Base-by-base conservation (phyloP, 2,888 invertebrate genomes). In the Epistrophe grossulariae region DNA sequence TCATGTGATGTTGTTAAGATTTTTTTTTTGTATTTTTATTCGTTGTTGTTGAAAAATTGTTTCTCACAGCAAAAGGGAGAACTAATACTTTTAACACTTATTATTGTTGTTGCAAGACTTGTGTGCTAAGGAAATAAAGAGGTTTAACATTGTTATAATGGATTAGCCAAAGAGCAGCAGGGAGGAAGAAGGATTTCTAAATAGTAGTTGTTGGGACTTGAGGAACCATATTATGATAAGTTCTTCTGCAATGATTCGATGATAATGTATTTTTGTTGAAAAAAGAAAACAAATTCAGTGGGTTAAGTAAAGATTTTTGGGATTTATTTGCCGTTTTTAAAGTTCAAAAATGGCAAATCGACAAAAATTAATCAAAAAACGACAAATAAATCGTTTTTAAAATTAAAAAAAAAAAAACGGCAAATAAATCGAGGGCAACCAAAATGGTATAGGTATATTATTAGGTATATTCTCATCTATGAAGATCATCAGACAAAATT, bases 111-210 rank as follows among this genome's bases (percentile, higher is more conserved):
- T 52, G 24, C 28, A 11, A 57, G 60, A 64, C 43, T 64, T 48
- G 43, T 35, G 35, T 45, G 6, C 8, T 13, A 13, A 72, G 40
- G 13, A 62, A 72, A 55, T 48, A 64, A 79, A 57, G 45, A 35
- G 64, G 62, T 35, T 78, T 62, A 60, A 40, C 6, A 40, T 78
- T 50, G 60, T 79, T 45, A 43, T 38, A 2, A 19, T 19, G 62
- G 31, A 70, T 71, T 40, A 62, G 40, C 15, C n/a, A 60, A 48
- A 45, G 24, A 48, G 28, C 6, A 38, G 40, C 5, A 50, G 24
- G n/a, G 59, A 38, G 0, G 6, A 7, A 35, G 15, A 28, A 24
- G 11, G 50, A 52, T 19, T 11, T n/a, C 15, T 19, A n/a, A n/a
- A 2, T 57, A 31, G 9, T 24, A 15, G 9, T 48, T 17, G 3